These are phyloP conservation scores for Priocnemis perturbator DNA, from an alignment of 2,888 invertebrate genomes.

Conservation along the genomic window DNA sequence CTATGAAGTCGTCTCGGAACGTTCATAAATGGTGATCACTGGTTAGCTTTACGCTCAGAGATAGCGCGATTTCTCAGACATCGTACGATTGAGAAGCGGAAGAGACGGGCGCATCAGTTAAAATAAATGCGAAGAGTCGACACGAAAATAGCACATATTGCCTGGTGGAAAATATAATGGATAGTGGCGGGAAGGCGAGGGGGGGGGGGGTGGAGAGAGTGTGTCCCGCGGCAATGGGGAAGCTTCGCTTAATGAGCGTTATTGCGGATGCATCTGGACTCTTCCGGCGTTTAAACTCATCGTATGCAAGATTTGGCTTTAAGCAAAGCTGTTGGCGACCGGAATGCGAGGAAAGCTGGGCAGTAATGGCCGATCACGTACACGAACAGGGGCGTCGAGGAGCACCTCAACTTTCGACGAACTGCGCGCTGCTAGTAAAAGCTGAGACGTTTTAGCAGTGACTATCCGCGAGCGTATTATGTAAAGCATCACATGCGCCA, in stretches of 20 bases:
- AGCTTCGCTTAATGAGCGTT: background rate
- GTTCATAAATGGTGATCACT: too few species aligned
- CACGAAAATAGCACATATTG: too few species aligned
- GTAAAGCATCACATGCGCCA: constrained; percentile 41
- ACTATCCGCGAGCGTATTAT: constrained; percentile 55
- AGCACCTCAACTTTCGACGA: constrained; percentile 22
- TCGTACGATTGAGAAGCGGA: too few species aligned
- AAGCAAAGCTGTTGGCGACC: constrained; percentile 19
- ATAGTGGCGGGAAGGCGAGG: too few species aligned
- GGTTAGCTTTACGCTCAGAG: too few species aligned
- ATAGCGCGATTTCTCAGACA: too few species aligned
- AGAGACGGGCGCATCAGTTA: too few species aligned
- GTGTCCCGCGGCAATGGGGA: background rate
- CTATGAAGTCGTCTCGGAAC: too few species aligned
- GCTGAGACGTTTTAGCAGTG: constrained; percentile 40
- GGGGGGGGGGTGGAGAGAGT: too few species aligned
- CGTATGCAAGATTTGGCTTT: constrained; percentile 3
- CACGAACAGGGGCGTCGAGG: constrained; percentile 31
- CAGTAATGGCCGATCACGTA: constrained; percentile 26
- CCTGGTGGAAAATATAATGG: background rate
- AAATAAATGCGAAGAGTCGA: too few species aligned
- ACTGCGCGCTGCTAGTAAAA: background rate
- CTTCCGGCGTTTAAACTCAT: background rate
- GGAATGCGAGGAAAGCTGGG: constrained; percentile 17
- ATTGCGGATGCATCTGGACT: background rate